Conservation (phyloP, 2,797 vertebrate genomes). For the Glossophaga mutica region DNA sequence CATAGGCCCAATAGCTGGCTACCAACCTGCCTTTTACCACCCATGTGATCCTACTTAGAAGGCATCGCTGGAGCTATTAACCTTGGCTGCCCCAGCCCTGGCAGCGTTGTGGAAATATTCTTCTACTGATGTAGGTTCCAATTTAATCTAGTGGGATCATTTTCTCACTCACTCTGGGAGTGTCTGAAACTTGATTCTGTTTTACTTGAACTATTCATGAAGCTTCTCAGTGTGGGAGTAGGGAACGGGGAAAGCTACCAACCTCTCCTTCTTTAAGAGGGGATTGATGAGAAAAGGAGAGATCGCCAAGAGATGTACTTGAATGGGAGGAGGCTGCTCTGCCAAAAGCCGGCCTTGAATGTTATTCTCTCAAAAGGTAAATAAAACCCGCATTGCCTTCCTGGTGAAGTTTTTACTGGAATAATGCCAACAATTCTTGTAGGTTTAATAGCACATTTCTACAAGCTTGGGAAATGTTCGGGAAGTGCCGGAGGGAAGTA, state of each 20-base stretch:
- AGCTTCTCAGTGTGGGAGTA: not conserved
- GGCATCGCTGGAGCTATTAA: constrained; percentile 1
- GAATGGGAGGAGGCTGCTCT: not conserved
- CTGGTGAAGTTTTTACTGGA: not conserved
- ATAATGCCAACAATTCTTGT: not conserved
- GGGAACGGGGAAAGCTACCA: not conserved
- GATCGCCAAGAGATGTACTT: constrained; percentile 41
- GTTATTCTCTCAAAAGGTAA: constrained; percentile 41
- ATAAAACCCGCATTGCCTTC: not conserved
- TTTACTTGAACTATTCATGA: constrained; percentile 75
- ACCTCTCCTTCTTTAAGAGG: not conserved
- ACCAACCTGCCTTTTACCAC: not conserved
- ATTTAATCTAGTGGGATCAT: constrained; percentile 50
- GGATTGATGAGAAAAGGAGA: not conserved
- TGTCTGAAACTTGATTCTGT: constrained; percentile 65
- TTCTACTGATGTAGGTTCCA: constrained; percentile 22
- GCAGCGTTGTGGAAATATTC: constrained; percentile 45
- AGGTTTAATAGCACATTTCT: not conserved
- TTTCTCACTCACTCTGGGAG: constrained; percentile 47
- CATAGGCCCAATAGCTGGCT: not conserved
- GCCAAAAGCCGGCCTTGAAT: not conserved
- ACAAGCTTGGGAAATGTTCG: not conserved
- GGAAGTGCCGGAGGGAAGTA: not conserved
- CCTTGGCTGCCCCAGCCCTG: not conserved
- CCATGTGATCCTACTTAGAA: not conserved